These are phyloP conservation scores for Lacerta bilineata DNA, from an alignment of 2,797 vertebrate genomes.

Conservation along the genomic window DNA sequence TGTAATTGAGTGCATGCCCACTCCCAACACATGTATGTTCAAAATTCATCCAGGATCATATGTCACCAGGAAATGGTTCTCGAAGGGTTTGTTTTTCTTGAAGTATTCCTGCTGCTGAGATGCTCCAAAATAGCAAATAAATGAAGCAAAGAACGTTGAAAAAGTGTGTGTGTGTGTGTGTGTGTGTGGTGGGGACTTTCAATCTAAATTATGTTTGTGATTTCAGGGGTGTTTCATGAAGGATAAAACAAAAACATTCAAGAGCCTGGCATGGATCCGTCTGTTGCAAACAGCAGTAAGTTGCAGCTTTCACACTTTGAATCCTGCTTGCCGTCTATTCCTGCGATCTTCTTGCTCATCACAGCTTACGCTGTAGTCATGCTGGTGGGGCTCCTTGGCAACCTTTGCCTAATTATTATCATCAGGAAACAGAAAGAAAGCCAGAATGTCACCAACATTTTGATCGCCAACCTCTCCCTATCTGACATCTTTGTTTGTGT, in stretches of 20 bases:
- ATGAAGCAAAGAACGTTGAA: slow-evolving; percentile 34
- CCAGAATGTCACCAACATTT: slow-evolving; percentile 90
- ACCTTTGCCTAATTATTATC: slow-evolving; percentile 88
- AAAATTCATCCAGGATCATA: slow-evolving; percentile 21
- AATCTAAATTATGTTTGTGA: slow-evolving; percentile 44
- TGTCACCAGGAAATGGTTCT: slow-evolving; percentile 6
- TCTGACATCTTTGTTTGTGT: slow-evolving; percentile 90
- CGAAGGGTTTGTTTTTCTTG: neutral
- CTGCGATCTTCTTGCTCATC: slow-evolving; percentile 72
- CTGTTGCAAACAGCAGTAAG: slow-evolving; percentile 62
- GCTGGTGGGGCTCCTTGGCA: slow-evolving; percentile 86
- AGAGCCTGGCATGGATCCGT: slow-evolving; percentile 56
- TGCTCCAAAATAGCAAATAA: slow-evolving; percentile 29
- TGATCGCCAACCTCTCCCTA: slow-evolving; percentile 90
- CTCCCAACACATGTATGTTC: slow-evolving; percentile 1
- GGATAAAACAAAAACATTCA: slow-evolving; percentile 52
- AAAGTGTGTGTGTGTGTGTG: neutral
- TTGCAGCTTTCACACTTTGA: slow-evolving; percentile 74
- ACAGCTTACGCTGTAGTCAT: slow-evolving; percentile 83
- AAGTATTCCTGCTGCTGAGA: slow-evolving; percentile 37
- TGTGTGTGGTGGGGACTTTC: slow-evolving; percentile 16
- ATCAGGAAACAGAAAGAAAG: slow-evolving; percentile 87
- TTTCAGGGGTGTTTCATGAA: slow-evolving; percentile 53
- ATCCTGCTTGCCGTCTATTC: slow-evolving; percentile 67
- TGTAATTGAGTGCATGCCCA: neutral